Evolutionary conservation across 1,140 invertebrate species (phyloP), one percentile per base, ranked within the genome.

Genomic region (Pseudomyrmex gracilis): DNA sequence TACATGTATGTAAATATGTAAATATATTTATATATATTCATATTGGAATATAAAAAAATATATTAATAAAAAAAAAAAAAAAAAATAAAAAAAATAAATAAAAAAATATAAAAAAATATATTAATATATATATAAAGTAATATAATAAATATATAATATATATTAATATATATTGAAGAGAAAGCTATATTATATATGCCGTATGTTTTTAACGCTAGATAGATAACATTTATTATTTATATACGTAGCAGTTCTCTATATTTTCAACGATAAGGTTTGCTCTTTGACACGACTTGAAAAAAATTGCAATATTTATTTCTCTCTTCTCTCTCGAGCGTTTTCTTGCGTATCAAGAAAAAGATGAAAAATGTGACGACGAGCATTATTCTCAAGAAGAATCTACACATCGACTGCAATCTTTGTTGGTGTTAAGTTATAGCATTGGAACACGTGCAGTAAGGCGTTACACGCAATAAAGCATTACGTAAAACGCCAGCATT

Each of bases 381-480:
- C 20, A 22, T 43, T 22, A 47, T 20, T 67, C 13, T 20, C 70
- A 20, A 22, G 17, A 5, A 17, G 51, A 58, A 45, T 78, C 49
- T 13, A 34, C 12, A 13, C 15, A 17, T 9, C 13, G 13, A 47
- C 15, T 58, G 9, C 45, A 22, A 58, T 10, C 12, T 22, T 57
- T 17, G 13, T 34, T 34, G 7, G 4, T 34, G 34, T 34, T 7
- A 34, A 34, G 49, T 22, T 47, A 49, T 64, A 24, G 71, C 73
- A 51, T 12, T 7, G 20, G 20, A 34, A 60, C 51, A 47, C 20
- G 15, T n/a, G 76, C 66, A 58, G 71, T 71, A 15, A 71, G 49
- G 12, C 12, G 22, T 80, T 70, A 80, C 43, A 71, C 7, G 53
- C 10, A 70, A 58, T 60, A 80, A 80, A 60, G 20, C 15, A 47